Evolutionary conservation across 2,888 invertebrate species (phyloP).

Genomic region (Chromoteleia sp.): DNA sequence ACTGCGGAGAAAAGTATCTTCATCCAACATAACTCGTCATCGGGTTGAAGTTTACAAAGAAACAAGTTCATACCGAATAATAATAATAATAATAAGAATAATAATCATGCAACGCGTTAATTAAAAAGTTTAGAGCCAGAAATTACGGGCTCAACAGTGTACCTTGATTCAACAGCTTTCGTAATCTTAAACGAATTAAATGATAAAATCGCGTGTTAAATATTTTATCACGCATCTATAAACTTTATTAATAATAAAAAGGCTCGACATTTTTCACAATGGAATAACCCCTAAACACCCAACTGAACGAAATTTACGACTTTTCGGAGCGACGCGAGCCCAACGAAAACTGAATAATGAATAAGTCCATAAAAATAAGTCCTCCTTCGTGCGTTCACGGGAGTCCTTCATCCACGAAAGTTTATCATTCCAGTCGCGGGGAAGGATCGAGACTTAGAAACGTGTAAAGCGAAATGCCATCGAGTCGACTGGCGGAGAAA

Average conservation of each 20-base stretch:
- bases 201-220: background rate
- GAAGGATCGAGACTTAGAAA: slow-evolving; percentile 2
- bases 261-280: background rate
- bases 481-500: slow-evolving; percentile 2
- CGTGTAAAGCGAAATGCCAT: slow-evolving; percentile 11
- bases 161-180: no score
- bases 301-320: slow-evolving; percentile 23
- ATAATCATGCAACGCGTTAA: no score
- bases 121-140: no score
- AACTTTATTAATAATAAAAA: slow-evolving; percentile 5
- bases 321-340: slow-evolving; percentile 1
- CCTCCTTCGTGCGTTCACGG: slow-evolving; percentile 23
- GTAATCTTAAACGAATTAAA: background rate
- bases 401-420: slow-evolving; percentile 24
- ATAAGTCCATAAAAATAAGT: slow-evolving; percentile 47
- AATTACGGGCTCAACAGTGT: no score
- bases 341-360: slow-evolving; percentile 34
- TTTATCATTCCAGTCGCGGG: slow-evolving; percentile 23
- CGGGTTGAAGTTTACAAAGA: no score
- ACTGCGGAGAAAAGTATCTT: no score
- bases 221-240: background rate
- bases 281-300: slow-evolving; percentile 14
- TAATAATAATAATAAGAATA: no score
- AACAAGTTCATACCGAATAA: no score
- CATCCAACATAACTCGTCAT: no score